Evolutionary conservation across 30 jellyfish, hydroid and myxozoan species (phyloP).

Genomic region (Cassiopea andromeda): DNA sequence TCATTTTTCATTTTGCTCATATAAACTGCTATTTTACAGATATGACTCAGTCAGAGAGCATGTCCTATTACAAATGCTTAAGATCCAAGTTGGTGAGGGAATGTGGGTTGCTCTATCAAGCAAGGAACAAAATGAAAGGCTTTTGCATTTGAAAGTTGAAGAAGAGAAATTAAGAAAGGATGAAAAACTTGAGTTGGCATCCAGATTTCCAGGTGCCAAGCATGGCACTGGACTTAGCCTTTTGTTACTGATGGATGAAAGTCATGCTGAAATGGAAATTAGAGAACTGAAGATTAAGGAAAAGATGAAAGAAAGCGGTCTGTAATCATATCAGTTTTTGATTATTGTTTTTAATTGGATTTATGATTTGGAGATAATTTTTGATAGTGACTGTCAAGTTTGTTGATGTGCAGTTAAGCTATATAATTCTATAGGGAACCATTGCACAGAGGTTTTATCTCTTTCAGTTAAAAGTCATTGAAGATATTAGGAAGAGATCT

Average conservation of each 20-base stretch:
- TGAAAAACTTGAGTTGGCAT: slow-evolving; percentile 65
- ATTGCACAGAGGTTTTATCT: too few relatives aligned
- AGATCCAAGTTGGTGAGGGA: slow-evolving; percentile 88
- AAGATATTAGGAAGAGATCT: too few relatives aligned
- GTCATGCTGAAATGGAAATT: slow-evolving; percentile 69
- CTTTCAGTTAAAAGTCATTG: too few relatives aligned
- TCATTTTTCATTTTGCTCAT: too few relatives aligned
- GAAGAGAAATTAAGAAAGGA: slow-evolving; percentile 86
- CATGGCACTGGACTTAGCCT: slow-evolving; percentile 41
- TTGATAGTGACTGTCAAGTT: background rate
- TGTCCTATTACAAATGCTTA: slow-evolving; percentile 83
- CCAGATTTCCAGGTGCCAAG: slow-evolving; percentile 83
- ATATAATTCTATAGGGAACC: too few relatives aligned
- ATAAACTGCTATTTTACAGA: slow-evolving; percentile 23
- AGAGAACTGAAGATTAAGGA: slow-evolving; percentile 65
- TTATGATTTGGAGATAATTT: too few relatives aligned
- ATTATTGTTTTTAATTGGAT: background rate
- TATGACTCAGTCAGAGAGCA: slow-evolving; percentile 81
- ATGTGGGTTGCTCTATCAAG: slow-evolving; percentile 93
- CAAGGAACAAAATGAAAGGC: slow-evolving; percentile 86
- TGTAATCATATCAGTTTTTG: background rate
- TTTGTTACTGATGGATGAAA: slow-evolving; percentile 80
- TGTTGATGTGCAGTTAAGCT: too few relatives aligned
- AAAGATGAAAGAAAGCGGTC: slow-evolving; percentile 83
- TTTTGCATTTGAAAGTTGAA: slow-evolving; percentile 73